Conservation (phyloP, 2,113 vertebrate genomes). For the Phrynosoma platyrhinos region DNA sequence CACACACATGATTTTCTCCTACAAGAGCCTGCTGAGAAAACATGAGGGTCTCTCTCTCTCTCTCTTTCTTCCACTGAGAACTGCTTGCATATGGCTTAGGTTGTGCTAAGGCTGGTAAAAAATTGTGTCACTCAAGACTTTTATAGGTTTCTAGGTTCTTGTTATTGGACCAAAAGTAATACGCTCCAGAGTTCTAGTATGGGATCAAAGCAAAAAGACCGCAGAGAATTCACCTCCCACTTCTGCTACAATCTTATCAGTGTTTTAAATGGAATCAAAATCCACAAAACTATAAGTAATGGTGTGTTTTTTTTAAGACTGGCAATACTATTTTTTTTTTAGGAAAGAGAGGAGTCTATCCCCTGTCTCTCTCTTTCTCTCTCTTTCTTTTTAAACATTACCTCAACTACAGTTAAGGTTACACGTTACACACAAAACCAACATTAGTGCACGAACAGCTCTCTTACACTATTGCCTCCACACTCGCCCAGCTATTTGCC, state of each 20-base stretch:
- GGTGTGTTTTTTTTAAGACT: neutral
- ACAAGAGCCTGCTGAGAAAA: conserved; percentile 53
- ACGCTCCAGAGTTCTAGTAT: conserved; percentile 49
- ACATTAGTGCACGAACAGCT: conserved; percentile 58
- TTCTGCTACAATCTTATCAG: conserved; percentile 25
- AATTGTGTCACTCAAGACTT: conserved; percentile 52
- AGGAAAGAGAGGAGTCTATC: neutral
- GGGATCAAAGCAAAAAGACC: conserved; percentile 64
- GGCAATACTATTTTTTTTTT: neutral
- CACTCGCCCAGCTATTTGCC: conserved; percentile 65
- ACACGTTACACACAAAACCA: conserved; percentile 64
- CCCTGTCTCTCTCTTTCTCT: neutral
- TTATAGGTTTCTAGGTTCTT: conserved; percentile 53
- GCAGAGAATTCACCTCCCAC: conserved; percentile 51
- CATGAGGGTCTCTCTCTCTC: conserved; percentile 23
- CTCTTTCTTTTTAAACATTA: conserved; percentile 36
- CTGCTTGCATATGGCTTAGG: conserved; percentile 43
- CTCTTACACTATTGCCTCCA: conserved; percentile 53
- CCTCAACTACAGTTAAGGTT: conserved; percentile 69
- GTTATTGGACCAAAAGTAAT: conserved; percentile 62
- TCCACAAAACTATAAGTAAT: conserved; percentile 37
- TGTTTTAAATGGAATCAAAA: conserved; percentile 34
- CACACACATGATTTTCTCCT: conserved; percentile 57
- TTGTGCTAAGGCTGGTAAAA: conserved; percentile 62
- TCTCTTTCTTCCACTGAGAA: conserved; percentile 32